Evolutionary conservation across 2,888 invertebrate species (phyloP), one percentile per base, ranked within the genome.

Genomic region (Latheticus oryzae): DNA sequence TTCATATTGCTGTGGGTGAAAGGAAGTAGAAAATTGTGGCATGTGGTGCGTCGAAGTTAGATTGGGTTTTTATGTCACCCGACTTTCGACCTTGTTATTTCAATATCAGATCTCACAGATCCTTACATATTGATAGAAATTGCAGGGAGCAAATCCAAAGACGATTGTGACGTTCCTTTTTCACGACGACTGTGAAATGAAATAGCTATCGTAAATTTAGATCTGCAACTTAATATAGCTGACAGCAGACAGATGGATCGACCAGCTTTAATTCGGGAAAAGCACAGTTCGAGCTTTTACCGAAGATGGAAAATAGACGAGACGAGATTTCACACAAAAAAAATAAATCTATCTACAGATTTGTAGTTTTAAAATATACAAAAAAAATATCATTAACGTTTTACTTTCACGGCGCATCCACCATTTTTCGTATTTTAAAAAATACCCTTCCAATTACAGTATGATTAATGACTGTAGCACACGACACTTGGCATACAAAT

Each of bases 111-210:
- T 72, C 67, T 65, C 63, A 21, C 62, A 65, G 66, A 67, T 70
- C 70, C 67, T 67, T 69, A 70, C 69, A 72, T 73, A 73, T 73
- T 72, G 73, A 73, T 73, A 70, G 69, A 69, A 70, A 70, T 67
- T 66, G 71, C 68, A 68, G 55, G 60, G 62, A 63, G 65, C 60
- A 67, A 63, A 65, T 68, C 62, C 61, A 52, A 54, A 56, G 65
- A 64, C 64, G 67, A 68, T 68, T 67, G 67, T 65, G 68, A 38
- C 63, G 64, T 66, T 63, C 61, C 63, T 63, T 58, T 63, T 48
- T 55, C 64, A 61, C 60, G 58, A 63, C 60, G 60, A 61, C 53
- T 50, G 33, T 56, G 57, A 64, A 66, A 64, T 63, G 64, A 66
- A 67, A 64, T 62, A 64, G 64, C 65, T 60, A 58, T 61, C 64